These are phyloP conservation scores for Limulus polyphemus DNA, from an alignment of 2,888 invertebrate species.

Conservation along the genomic window DNA sequence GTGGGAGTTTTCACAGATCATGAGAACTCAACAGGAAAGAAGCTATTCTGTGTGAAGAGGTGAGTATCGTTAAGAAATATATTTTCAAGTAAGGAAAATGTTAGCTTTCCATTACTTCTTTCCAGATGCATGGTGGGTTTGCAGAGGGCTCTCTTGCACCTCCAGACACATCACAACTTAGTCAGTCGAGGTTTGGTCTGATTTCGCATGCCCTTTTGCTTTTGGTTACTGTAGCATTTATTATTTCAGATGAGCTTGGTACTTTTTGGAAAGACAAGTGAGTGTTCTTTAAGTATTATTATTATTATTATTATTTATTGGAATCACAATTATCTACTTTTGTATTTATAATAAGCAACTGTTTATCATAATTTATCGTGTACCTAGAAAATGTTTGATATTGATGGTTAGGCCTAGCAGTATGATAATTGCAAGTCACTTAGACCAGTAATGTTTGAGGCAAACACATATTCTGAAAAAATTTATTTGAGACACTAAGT, in stretches of 20 bases:
- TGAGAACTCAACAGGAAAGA: too few relatives aligned
- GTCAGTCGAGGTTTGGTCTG: conserved; percentile 77
- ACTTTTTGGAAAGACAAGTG: conserved; percentile 89
- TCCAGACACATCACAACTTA: conserved; percentile 66
- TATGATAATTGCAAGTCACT: too few relatives aligned
- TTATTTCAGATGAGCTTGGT: conserved; percentile 77
- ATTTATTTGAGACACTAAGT: too few relatives aligned
- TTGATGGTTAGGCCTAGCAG: too few relatives aligned
- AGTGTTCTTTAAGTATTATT: conserved; percentile 35
- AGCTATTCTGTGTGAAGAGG: too few relatives aligned
- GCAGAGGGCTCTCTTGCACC: conserved; percentile 27
- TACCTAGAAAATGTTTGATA: background rate
- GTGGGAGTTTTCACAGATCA: too few relatives aligned
- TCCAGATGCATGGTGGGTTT: conserved; percentile 29
- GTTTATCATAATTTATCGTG: background rate
- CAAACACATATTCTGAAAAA: too few relatives aligned
- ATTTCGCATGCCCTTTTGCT: conserved; percentile 82
- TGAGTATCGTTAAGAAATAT: too few relatives aligned
- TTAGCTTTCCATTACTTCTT: background rate
- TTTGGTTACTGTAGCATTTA: conserved; percentile 72
- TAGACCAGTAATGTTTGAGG: too few relatives aligned
- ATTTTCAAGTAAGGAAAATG: too few relatives aligned
- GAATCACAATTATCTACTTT: background rate
- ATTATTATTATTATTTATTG: background rate
- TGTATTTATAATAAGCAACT: background rate